Evolutionary conservation across 1,140 invertebrate species (phyloP), one percentile per base, ranked within the genome.

Genomic region (Lepidurus arcticus): DNA sequence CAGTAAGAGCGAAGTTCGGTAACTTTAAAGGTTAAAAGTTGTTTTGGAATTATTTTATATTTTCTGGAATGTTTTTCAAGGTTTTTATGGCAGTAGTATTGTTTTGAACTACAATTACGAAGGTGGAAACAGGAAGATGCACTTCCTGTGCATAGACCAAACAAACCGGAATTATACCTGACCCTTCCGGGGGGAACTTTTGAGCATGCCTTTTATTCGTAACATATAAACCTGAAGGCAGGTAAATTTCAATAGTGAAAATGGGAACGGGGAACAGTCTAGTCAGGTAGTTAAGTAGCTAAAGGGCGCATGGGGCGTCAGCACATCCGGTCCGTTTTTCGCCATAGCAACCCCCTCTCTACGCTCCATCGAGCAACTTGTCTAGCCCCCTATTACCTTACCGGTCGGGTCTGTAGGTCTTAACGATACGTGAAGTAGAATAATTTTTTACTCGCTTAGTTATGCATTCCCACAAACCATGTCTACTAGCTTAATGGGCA

Each of bases 271-370:
- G 21, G 53, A 65, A 16, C n/a, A 65, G 53, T 65, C 7, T 65
- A 21, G 34, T 34, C 34, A 34, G 34, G 34, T 34, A 34, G 34
- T 34, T 34, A 34, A 34, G 2, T 34, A 34, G 34, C 34, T 34
- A 34, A 34, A 34, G 53, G 53, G 53, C 21, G 53, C 34, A 34
- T 34, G 21, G 53, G 53, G 53, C 53, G 16, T 65, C 21, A 13
- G 13, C 53, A 65, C 53, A n/a, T 65, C 53, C 53, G 53, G 53
- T 65, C 53, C 53, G 53, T 65, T 13, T 65, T 65, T 65, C 53
- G 16, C 53, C 53, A 65, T 65, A 65, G 53, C 53, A 65, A 65
- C 53, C 53, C 53, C 53, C 53, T 16, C 21, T 65, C 21, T 65
- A 7, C 53, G 16, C 53, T 65, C 21, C 53, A 9, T 13, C 53